These are phyloP conservation scores for Takifugu bimaculatus DNA, from an alignment of 2,113 vertebrate genomes.

Conservation along the genomic window DNA sequence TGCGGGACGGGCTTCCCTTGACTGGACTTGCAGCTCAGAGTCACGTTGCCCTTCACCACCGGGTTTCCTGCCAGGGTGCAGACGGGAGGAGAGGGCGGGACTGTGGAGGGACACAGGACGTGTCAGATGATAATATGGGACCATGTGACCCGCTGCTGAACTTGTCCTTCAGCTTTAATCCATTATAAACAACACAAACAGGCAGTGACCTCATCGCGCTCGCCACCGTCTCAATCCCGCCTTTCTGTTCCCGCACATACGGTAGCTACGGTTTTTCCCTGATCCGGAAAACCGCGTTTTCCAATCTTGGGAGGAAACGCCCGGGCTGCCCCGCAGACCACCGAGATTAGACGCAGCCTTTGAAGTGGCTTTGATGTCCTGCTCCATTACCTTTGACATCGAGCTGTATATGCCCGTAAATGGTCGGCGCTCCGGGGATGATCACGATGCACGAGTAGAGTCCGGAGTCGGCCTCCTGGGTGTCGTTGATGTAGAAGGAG, in stretches of 20 bases:
- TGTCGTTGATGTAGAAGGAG: slow-evolving; percentile 83
- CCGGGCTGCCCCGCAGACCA: not conserved
- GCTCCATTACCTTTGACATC: slow-evolving; percentile 79
- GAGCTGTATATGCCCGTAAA: slow-evolving; percentile 70
- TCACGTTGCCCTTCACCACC: slow-evolving; percentile 80
- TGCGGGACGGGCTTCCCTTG: slow-evolving; percentile 81
- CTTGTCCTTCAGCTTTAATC: slow-evolving; percentile 38
- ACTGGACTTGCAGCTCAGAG: slow-evolving; percentile 82
- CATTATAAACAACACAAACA: slow-evolving; percentile 13
- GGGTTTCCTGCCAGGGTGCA: slow-evolving; percentile 78
- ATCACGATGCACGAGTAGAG: slow-evolving; percentile 82
- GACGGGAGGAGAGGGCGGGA: slow-evolving; percentile 82
- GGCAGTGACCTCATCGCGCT: not conserved
- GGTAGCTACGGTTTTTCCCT: slow-evolving; percentile 2
- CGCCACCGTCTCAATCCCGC: no score
- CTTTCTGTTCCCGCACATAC: no score
- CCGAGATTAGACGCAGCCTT: slow-evolving; percentile 37
- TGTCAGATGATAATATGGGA: slow-evolving; percentile 8
- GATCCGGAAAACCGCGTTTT: slow-evolving; percentile 21
- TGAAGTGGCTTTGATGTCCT: slow-evolving; percentile 14
- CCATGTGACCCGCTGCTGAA: slow-evolving; percentile 17
- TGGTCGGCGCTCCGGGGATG: slow-evolving; percentile 57
- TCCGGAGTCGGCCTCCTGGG: slow-evolving; percentile 81
- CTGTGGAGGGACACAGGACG: slow-evolving; percentile 59
- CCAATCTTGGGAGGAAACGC: slow-evolving; percentile 1